These are phyloP conservation scores for Agrochola litura DNA, from an alignment of 2,888 invertebrate species.

Conservation along the genomic window DNA sequence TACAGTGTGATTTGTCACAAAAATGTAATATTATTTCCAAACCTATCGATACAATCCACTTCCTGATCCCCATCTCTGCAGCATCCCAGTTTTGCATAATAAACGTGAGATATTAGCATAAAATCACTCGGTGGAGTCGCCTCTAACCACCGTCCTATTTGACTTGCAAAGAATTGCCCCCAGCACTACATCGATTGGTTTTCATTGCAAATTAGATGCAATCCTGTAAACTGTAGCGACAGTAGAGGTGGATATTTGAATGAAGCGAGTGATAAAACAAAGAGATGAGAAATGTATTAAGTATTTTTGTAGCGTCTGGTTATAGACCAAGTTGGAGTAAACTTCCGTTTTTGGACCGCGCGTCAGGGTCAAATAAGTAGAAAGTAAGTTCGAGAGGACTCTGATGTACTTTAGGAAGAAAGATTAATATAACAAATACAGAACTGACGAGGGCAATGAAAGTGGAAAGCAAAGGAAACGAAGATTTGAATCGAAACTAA, in stretches of 20 bases:
- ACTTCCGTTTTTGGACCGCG: too few relatives aligned
- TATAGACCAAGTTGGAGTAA: background rate
- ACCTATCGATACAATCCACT: conserved; percentile 38
- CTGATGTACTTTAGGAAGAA: too few relatives aligned
- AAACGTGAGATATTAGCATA: conserved; percentile 86
- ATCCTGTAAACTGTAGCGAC: conserved; percentile 47
- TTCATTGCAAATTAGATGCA: conserved; percentile 72
- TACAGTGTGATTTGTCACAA: background rate
- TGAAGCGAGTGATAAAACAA: background rate
- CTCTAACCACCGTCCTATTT: conserved; percentile 83
- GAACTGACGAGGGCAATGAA: too few relatives aligned
- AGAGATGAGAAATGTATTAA: background rate
- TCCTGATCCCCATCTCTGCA: conserved; percentile 61
- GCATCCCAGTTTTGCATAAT: conserved; percentile 83
- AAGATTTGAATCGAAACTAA: background rate
- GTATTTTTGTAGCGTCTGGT: background rate
- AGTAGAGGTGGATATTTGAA: background rate
- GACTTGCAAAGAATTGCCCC: conserved; percentile 86
- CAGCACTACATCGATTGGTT: conserved; percentile 73
- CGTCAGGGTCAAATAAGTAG: too few relatives aligned
- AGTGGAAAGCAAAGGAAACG: background rate
- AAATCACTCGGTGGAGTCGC: conserved; percentile 80
- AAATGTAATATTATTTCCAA: background rate
- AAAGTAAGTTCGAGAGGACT: too few relatives aligned
- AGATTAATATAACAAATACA: too few relatives aligned